Conservation (phyloP, 2,888 invertebrate genomes). For the Caenorhabditis sp. region DNA sequence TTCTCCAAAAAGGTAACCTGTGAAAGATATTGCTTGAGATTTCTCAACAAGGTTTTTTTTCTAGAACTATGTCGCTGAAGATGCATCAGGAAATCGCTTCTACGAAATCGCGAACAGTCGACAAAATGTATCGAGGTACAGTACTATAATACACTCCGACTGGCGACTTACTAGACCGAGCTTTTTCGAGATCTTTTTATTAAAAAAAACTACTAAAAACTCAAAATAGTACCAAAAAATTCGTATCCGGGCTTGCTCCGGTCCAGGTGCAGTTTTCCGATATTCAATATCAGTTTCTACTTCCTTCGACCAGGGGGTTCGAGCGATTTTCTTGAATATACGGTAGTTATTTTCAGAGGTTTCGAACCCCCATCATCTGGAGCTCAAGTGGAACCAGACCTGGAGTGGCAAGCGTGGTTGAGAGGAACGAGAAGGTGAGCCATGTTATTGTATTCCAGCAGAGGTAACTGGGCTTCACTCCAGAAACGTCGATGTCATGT, state of each 20-base stretch:
- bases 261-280: no score
- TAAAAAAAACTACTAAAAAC: no score
- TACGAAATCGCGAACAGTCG: slow-evolving; percentile 77
- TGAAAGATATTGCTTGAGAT: not conserved
- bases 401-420: slow-evolving; percentile 82
- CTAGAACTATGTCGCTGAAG: slow-evolving; percentile 79
- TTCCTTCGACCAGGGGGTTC: no score
- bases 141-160: no score
- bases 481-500: slow-evolving; percentile 51
- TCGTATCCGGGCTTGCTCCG: no score
- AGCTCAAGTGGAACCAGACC: slow-evolving; percentile 64
- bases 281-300: no score
- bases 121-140: slow-evolving; percentile 72
- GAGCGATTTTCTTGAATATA: no score
- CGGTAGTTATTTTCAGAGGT: slow-evolving; percentile 75
- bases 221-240: no score
- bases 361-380: slow-evolving; percentile 75
- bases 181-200: no score
- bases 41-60: slow-evolving; percentile 13
- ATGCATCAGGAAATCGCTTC: slow-evolving; percentile 76
- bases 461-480: slow-evolving; percentile 6
- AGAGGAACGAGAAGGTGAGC: slow-evolving; percentile 75
- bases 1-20: slow-evolving; percentile 62
- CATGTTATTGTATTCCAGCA: not conserved
- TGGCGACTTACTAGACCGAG: no score